A percentile compares a stretch with the other conserved stretches of the same genome.
These are phyloP conservation scores for Apodemia zela DNA, from an alignment of 2,888 invertebrate species.

Conservation along the genomic window DNA sequence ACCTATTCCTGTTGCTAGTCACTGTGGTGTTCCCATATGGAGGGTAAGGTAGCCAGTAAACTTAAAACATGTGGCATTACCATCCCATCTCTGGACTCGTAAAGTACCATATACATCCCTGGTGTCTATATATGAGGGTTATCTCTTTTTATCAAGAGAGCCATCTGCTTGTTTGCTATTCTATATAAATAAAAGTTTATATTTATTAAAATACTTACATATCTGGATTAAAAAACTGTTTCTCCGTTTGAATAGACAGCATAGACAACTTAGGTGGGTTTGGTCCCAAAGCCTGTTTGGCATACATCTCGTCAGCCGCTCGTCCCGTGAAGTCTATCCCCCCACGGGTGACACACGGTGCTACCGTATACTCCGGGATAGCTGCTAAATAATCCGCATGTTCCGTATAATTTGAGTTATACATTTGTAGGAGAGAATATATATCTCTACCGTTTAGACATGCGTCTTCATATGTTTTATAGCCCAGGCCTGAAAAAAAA, in stretches of 20 bases:
- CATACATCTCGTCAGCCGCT: constrained; percentile 46
- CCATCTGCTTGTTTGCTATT: no score
- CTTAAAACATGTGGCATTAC: no score
- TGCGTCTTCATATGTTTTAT: constrained; percentile 45
- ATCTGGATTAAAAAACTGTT: constrained; percentile 43
- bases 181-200: no score
- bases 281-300: constrained; percentile 52
- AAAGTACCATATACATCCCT: no score
- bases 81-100: no score
- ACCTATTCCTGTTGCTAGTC: no score
- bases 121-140: no score
- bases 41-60: no score
- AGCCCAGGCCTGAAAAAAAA: constrained; percentile 54
- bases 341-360: constrained; percentile 41
- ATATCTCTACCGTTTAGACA: constrained; percentile 53
- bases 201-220: constrained; percentile 24
- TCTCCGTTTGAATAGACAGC: constrained; percentile 42
- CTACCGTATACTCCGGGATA: constrained; percentile 46
- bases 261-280: constrained; percentile 54
- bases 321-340: constrained; percentile 62
- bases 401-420: constrained; percentile 40
- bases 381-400: constrained; percentile 43
- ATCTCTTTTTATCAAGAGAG: no score
- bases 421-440: constrained; percentile 50
- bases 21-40: no score